Conservation (phyloP, 2,113 vertebrate genomes). For the Zosterops hypoxanthus region DNA sequence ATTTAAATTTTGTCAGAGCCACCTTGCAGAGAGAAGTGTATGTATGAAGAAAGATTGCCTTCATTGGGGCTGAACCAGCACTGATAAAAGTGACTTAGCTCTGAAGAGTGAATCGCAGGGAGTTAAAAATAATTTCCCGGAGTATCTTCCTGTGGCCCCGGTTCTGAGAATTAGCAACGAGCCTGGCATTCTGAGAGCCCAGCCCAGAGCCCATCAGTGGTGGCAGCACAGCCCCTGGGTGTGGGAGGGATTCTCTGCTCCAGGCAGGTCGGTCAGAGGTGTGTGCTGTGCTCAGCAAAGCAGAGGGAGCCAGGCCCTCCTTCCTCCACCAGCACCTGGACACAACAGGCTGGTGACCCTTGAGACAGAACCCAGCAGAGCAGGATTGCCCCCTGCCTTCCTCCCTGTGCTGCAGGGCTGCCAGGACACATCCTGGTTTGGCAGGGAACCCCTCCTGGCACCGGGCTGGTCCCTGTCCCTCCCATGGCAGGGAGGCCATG, state of each 20-base stretch:
- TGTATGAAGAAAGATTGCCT: not conserved
- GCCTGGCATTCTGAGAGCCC: not conserved
- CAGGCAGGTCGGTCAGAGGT: fast-evolving
- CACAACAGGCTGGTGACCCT: not conserved
- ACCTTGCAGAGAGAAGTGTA: not conserved
- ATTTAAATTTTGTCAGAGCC: constrained; percentile 11
- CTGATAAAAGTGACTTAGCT: not conserved
- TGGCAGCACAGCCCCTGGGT: not conserved
- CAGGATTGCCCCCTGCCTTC: not conserved
- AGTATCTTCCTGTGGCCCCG: not conserved
- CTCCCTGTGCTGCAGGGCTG: not conserved
- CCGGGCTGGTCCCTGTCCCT: not conserved
- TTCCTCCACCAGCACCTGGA: not conserved
- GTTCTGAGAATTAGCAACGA: not conserved
- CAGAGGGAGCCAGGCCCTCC: not conserved
- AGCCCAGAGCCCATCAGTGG: not conserved
- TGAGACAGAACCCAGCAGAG: not conserved
- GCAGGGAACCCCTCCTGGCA: not conserved
- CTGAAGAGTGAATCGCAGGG: not conserved
- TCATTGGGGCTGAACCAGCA: not conserved
- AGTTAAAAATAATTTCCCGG: not conserved
- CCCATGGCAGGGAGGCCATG: not conserved
- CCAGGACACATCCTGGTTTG: not conserved
- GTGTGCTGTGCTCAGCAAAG: not conserved
- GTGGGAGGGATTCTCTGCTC: not conserved